Base-by-base conservation (phyloP, 2,797 vertebrate genomes). In the Xenops minutus region DNA sequence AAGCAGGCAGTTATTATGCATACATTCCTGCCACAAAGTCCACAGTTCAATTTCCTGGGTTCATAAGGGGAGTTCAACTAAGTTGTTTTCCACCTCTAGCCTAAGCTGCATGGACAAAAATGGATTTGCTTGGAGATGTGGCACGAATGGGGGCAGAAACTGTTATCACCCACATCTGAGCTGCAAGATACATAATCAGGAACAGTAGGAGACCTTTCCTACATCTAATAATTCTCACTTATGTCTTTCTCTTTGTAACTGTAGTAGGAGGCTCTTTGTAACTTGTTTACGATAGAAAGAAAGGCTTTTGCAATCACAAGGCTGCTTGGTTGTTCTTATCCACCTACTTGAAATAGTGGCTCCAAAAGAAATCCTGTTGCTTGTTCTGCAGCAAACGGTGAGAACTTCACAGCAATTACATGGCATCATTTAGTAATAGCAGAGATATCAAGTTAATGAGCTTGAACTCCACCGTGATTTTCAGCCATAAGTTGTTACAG, bases 201-300 rank as follows among this genome's bases (percentile, higher is more conserved):
- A 88, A 66, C 87, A 76, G 41, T 26, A 71, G 59, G 79, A 52
- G n/a, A 46, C 17, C 37, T 76, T 68, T 12, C 9, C 29, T 29
- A 24, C 52, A 16, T 83, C 26, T 48, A 55, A 82, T 62, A 29
- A 18, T 75, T 84, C 43, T 75, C 62, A 63, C 14, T 62, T 78
- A 69, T 1, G 1, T 61, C 24, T 88, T 92, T 77, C 27, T 46
- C 36, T 52, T 9, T 73, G 22, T 51, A 88, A 43, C 43, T 54
- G 46, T 44, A 73, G 76, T 89, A 83, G 87, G 75, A 93, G 41
- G 58, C 7, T 74, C n/a, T 94, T 94, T 95, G 63, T 92, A 64
- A 52, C 39, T 86, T 77, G 30, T 92, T 96, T 91, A 88, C 54
- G 91, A 94, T 41, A 63, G 61, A 74, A 66, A 41, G 22, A 88